Conservation (phyloP, 2,888 invertebrate genomes). For the Falcaria lacertinaria region DNA sequence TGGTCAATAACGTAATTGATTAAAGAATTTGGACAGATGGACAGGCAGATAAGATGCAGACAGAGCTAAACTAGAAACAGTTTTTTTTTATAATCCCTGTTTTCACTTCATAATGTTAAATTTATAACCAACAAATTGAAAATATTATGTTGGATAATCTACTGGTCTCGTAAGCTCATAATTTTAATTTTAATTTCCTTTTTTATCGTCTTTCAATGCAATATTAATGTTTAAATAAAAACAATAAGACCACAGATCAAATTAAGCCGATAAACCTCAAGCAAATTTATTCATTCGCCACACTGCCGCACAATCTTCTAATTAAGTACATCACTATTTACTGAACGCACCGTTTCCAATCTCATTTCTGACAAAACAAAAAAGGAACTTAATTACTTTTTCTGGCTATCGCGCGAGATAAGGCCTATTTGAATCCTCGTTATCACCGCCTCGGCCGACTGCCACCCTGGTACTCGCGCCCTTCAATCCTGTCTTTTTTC, state of each 20-base stretch:
- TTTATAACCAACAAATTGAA: no score
- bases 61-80: no score
- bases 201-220: not conserved
- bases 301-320: constrained; percentile 39
- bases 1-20: no score
- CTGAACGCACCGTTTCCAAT: constrained; percentile 48
- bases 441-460: constrained; percentile 54
- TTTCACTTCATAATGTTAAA: no score
- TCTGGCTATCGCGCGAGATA: constrained; percentile 67
- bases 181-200: no score
- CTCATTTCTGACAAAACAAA: constrained; percentile 60
- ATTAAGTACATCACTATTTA: constrained; percentile 67
- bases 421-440: constrained; percentile 65
- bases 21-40: no score
- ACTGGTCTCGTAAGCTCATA: no score
- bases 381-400: constrained; percentile 73
- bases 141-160: no score
- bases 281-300: constrained; percentile 11
- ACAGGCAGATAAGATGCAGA: no score
- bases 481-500: constrained; percentile 55
- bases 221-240: no score
- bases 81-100: no score
- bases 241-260: not conserved
- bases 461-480: constrained; percentile 54
- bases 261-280: not conserved